Evolutionary conservation across 2,797 vertebrate species (phyloP).

Genomic region (Phataginus tricuspis): DNA sequence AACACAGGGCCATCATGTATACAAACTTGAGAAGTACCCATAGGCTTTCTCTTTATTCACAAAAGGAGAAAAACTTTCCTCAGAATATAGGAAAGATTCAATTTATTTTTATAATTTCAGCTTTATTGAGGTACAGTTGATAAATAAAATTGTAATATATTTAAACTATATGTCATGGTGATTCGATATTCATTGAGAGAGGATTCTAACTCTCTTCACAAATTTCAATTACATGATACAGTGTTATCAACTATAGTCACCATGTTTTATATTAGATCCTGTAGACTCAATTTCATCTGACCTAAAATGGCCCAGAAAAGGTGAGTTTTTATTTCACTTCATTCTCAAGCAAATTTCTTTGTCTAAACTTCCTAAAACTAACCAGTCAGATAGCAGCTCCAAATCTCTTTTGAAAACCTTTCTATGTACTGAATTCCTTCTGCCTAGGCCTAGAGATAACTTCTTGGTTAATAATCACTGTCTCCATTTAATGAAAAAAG

Average conservation of each 20-base stretch:
- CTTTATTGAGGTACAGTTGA: not conserved
- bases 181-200: not conserved
- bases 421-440: not conserved
- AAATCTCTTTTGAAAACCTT: not conserved
- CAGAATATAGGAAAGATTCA: not conserved
- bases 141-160: not conserved
- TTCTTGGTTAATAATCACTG: not conserved
- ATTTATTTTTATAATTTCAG: not conserved
- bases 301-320: not conserved
- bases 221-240: slow-evolving; percentile 3
- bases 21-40: not conserved
- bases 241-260: not conserved
- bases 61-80: not conserved
- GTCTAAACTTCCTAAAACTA: slow-evolving; percentile 33
- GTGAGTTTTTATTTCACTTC: not conserved
- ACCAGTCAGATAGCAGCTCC: not conserved
- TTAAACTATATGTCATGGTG: not conserved
- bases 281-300: not conserved
- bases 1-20: not conserved
- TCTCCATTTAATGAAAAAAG: not conserved
- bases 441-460: not conserved
- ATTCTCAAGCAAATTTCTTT: not conserved
- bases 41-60: not conserved
- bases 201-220: not conserved
- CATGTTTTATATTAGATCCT: not conserved